A percentile compares a stretch with the other conserved stretches of the same genome.
These are phyloP conservation scores for Laodelphax striatellus DNA, from an alignment of 1,140 invertebrate genomes.

Conservation along the genomic window DNA sequence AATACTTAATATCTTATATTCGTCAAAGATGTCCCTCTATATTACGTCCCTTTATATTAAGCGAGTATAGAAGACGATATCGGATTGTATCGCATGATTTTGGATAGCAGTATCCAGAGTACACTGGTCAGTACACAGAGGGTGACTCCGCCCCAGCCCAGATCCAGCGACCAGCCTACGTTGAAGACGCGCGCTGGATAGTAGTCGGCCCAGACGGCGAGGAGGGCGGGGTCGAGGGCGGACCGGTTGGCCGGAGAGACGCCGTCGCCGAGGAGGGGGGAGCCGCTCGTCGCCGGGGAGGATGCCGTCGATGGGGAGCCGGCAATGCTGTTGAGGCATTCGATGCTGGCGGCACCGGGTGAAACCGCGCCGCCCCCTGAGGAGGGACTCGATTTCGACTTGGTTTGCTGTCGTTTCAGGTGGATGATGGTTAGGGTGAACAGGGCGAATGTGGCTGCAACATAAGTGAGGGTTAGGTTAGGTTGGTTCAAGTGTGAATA, in stretches of 20 bases:
- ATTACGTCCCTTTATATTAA: no score
- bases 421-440: conserved; percentile 85
- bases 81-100: conserved; percentile 73
- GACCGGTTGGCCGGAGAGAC: conserved; percentile 29
- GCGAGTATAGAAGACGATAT: conserved; percentile 2
- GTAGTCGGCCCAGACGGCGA: conserved; percentile 25
- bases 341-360: conserved; percentile 8
- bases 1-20: no score
- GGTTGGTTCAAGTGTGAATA: no score
- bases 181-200: conserved; percentile 57
- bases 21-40: no score
- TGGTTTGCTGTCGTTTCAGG: conserved; percentile 66
- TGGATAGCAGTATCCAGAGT: conserved; percentile 76
- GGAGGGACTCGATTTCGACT: neutral
- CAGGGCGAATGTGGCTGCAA: conserved; percentile 71
- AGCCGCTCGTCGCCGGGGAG: conserved; percentile 11
- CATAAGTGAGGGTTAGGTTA: conserved; percentile 19
- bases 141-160: conserved; percentile 71
- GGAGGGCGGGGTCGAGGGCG: conserved; percentile 1
- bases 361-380: neutral
- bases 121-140: conserved; percentile 63
- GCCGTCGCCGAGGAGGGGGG: conserved; percentile 44
- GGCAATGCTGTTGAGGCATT: neutral
- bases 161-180: conserved; percentile 68
- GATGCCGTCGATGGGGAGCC: no score